phyloP scores from a whole-genome alignment of 2,888 invertebrate genomes.

The Cloeon dipterum region DNA sequence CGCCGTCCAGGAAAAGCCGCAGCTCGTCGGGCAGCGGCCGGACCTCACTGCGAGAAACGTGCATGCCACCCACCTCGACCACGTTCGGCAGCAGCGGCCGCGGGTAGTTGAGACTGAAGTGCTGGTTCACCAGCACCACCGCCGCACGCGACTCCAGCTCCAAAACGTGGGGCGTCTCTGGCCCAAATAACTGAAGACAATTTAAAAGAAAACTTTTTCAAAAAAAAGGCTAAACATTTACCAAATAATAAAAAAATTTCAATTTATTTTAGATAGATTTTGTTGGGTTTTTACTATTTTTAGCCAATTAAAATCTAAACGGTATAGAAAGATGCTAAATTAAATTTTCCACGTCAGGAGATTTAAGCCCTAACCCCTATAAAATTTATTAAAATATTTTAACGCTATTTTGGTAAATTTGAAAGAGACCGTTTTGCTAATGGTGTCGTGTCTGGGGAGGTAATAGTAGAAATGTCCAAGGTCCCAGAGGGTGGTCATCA shows the following conservation, averaged over 20 bases:
- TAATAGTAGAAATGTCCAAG: neutral
- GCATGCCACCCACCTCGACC: constrained; percentile 11
- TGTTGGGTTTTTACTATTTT: too few species aligned
- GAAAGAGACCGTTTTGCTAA: neutral
- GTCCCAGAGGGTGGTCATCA: neutral
- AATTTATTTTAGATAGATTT: too few species aligned
- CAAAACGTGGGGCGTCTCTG: constrained; percentile 6
- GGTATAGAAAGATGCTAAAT: too few species aligned
- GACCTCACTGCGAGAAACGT: constrained; percentile 10
- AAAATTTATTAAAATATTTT: too few species aligned
- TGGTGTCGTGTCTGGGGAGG: neutral
- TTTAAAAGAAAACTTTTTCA: too few species aligned
- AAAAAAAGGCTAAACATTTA: too few species aligned
- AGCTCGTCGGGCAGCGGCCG: constrained; percentile 13
- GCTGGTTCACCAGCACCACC: constrained; percentile 11
- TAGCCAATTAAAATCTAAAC: too few species aligned
- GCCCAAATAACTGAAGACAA: constrained; percentile 3
- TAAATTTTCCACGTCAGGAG: too few species aligned
- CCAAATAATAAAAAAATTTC: too few species aligned
- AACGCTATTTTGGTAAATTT: too few species aligned
- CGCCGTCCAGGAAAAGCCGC: constrained; percentile 18
- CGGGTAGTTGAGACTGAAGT: constrained; percentile 10
- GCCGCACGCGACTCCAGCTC: constrained; percentile 9
- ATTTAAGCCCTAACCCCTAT: too few species aligned
- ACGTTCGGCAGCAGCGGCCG: constrained; percentile 8